Conservation (phyloP, 2,888 invertebrate genomes). For the Rutpela maculata region DNA sequence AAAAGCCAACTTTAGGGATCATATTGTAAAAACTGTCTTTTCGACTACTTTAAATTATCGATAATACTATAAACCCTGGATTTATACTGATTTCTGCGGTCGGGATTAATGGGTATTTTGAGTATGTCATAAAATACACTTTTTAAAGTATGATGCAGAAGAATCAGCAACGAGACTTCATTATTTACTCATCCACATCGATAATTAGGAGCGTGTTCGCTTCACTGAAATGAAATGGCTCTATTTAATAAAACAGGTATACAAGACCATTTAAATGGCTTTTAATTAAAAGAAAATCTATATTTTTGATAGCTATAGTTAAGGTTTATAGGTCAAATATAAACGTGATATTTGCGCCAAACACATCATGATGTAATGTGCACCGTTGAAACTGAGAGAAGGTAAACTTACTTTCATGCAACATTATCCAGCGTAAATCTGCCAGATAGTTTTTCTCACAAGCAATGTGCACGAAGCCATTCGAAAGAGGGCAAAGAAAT, state of each 20-base stretch:
- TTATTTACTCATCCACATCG: too few species aligned
- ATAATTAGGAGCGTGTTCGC: too few species aligned
- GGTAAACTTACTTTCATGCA: conserved; percentile 25
- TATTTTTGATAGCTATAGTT: not conserved
- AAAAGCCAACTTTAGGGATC: too few species aligned
- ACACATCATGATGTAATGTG: not conserved
- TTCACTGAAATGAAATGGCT: too few species aligned
- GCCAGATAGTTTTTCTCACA: conserved; percentile 8
- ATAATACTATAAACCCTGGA: too few species aligned
- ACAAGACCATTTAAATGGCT: not conserved
- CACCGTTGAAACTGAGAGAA: conserved; percentile 12
- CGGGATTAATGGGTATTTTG: too few species aligned
- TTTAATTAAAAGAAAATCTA: not conserved
- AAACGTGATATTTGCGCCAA: not conserved
- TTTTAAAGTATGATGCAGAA: too few species aligned
- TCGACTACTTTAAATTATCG: too few species aligned
- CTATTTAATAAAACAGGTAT: not conserved
- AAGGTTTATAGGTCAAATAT: not conserved
- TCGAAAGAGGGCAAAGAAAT: not conserved
- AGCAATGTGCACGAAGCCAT: not conserved
- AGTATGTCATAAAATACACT: too few species aligned
- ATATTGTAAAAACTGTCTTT: too few species aligned
- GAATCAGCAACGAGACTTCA: too few species aligned
- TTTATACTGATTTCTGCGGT: too few species aligned
- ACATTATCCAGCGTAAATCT: conserved; percentile 25